Base-by-base conservation (phyloP, 2,113 vertebrate species). In the Neofelis nebulosa region DNA sequence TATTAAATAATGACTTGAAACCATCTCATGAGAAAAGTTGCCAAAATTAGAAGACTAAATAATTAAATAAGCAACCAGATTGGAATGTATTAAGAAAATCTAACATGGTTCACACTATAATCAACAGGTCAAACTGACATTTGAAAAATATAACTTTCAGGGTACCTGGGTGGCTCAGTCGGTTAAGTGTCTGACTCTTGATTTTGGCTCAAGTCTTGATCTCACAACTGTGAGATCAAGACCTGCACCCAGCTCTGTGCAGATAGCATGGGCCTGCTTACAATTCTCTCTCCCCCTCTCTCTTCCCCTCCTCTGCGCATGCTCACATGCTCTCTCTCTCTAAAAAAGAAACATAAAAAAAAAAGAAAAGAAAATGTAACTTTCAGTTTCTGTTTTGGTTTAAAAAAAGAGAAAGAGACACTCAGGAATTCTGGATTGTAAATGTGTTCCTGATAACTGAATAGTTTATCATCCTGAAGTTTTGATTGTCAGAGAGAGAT, bases 341-440 rank as follows among this genome's bases (percentile, higher is more conserved):
- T 45, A 45, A 61, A 61, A 61, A 61, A 61, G 23, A 61, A 61
- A 23, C 57, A 61, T 25, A 5, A 55, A 55, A 23, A 61, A 57
- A 14, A 50, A 61, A 61, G 57, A 18, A 61, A 61, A 61, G 84
- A 48, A 61, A 88, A 48, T 33, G 21, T 63, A 68, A 93, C 74
- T 95, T 97, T 95, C 81, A 73, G 10, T 93, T 97, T 98, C 97
- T 31, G 89, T 94, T 98, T 97, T 89, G 18, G 74, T 78, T 95
- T 97, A 48, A 82, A 88, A 91, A 97, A 97, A 36, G 15, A 92
- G 3, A 89, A 25, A 55, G 29, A 92, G 89, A 21, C 38, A 86
- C 4, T 92, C 0, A 79, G 73, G 7, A 92, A 94, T 94, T 93
- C 23, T 52, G 76, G 12, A 61, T 52, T 41, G 4, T 71, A 92